These are phyloP conservation scores for Prunella strophiata DNA, from an alignment of 2,797 vertebrate genomes.

Conservation along the genomic window DNA sequence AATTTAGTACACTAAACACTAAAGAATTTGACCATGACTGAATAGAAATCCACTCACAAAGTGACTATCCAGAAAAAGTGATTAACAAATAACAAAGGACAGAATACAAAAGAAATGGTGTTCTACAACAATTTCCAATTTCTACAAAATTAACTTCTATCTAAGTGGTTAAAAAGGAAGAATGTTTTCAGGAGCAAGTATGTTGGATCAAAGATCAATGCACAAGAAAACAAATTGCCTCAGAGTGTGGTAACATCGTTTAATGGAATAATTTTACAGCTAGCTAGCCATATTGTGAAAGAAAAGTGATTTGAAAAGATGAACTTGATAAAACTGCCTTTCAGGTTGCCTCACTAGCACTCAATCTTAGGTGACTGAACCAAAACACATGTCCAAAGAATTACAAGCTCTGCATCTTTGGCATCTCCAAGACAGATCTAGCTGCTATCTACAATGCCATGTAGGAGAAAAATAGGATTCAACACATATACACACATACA, in stretches of 20 bases:
- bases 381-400: background rate
- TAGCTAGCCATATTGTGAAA: background rate
- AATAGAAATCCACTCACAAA: background rate
- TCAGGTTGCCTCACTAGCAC: slow-evolving; percentile 4
- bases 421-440: background rate
- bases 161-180: background rate
- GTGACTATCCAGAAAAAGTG: background rate
- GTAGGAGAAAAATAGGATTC: background rate
- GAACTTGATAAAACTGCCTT: slow-evolving; percentile 23
- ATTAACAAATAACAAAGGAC: background rate
- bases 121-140: background rate
- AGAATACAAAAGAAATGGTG: background rate
- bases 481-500: background rate
- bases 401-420: background rate
- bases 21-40: background rate
- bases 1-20: background rate
- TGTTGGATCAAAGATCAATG: slow-evolving; percentile 20
- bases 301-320: slow-evolving; percentile 8
- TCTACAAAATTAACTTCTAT: background rate
- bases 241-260: background rate
- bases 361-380: background rate
- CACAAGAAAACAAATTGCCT: slow-evolving; percentile 15
- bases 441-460: background rate
- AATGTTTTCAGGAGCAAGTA: background rate
- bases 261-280: slow-evolving; percentile 24